Base-by-base conservation (phyloP, 2,888 invertebrate genomes). In the Dicyrtomina minuta region DNA sequence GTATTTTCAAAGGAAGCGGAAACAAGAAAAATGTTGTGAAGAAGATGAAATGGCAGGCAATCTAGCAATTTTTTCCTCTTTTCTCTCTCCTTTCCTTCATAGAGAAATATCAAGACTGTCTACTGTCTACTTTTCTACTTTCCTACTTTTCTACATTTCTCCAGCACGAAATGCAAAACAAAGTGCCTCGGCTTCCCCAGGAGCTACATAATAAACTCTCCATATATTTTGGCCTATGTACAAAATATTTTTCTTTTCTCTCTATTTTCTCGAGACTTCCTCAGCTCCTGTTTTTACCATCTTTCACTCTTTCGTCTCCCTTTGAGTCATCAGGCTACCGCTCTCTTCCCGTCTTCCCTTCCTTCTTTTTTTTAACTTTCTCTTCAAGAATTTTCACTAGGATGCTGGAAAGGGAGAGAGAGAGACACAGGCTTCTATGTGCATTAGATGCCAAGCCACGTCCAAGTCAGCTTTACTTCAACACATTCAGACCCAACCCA, bases 1-100 rank as follows among this genome's bases (percentile, higher is more conserved):
- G 4, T 46, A 12, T 46, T 17, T 46, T 15, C 8, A 20, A 20
- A 27, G 20, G 41, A 41, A 17, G 1, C 2, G 20, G 20, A 17
- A 12, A 58, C 22, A 4, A 20, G 22, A 53, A 12, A 58, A 27
- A 13, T 41, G 41, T 27, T 39, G 15, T 6, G 61, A 46, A 20
- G 24, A 44, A 46, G 44, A 46, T 22, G 62, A 62, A 62, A 62
- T 62, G 62, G 62, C 62, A 62, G 62, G 62, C 62, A 62, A 49
- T 62, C 62, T 49, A 46, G 33, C 46, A 62, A 26, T 55, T 55
- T 55, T 55, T 56, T 22, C 17, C 20, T 51, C 15, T 51, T 41
- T 58, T n/a, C n/a, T n/a, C n/a, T n/a, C n/a, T n/a, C n/a, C n/a
- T n/a, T n/a, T n/a, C n/a, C n/a, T n/a, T n/a, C n/a, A n/a, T n/a